Evolutionary conservation across 2,888 invertebrate species (phyloP).

Genomic region (Willowsia nigromaculata): DNA sequence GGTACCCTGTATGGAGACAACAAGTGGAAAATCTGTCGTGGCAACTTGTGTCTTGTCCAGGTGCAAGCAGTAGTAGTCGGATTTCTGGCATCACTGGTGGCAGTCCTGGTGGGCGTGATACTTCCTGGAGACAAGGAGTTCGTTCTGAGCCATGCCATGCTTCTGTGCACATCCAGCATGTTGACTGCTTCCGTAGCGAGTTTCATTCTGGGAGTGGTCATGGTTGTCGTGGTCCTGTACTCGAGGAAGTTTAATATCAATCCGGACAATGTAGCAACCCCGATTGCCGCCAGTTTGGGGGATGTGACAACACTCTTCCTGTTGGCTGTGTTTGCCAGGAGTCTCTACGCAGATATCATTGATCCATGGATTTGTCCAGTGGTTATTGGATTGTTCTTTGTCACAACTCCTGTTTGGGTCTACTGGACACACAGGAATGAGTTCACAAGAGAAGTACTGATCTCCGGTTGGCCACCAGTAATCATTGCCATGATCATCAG

Average conservation of each 20-base stretch:
- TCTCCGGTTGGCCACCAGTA: slow-evolving; percentile 89
- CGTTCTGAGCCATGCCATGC: slow-evolving; percentile 85
- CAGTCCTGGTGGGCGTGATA: slow-evolving; percentile 85
- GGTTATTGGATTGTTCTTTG: slow-evolving; percentile 84
- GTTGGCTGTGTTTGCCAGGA: slow-evolving; percentile 84
- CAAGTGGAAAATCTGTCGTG: slow-evolving; percentile 85
- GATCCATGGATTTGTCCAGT: slow-evolving; percentile 84
- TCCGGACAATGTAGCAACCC: slow-evolving; percentile 84
- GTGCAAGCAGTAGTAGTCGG: slow-evolving; percentile 88
- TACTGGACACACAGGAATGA: slow-evolving; percentile 86
- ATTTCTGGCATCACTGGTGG: slow-evolving; percentile 86
- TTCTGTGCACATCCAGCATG: slow-evolving; percentile 87
- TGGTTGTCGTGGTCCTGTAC: slow-evolving; percentile 86
- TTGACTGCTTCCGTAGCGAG: slow-evolving; percentile 89
- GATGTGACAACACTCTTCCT: slow-evolving; percentile 86
- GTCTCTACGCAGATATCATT: slow-evolving; percentile 84
- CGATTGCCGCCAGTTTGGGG: slow-evolving; percentile 90
- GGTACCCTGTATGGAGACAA: slow-evolving; percentile 87
- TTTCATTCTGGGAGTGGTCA: slow-evolving; percentile 86
- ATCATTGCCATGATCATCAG: slow-evolving; percentile 90
- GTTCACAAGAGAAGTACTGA: slow-evolving; percentile 86
- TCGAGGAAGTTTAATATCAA: slow-evolving; percentile 89
- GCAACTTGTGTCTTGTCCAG: slow-evolving; percentile 88
- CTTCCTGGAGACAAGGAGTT: slow-evolving; percentile 84
- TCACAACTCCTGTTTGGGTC: slow-evolving; percentile 87